phyloP scores from a whole-genome alignment of 2,888 invertebrate genomes.

The Spilosoma lubricipeda region DNA sequence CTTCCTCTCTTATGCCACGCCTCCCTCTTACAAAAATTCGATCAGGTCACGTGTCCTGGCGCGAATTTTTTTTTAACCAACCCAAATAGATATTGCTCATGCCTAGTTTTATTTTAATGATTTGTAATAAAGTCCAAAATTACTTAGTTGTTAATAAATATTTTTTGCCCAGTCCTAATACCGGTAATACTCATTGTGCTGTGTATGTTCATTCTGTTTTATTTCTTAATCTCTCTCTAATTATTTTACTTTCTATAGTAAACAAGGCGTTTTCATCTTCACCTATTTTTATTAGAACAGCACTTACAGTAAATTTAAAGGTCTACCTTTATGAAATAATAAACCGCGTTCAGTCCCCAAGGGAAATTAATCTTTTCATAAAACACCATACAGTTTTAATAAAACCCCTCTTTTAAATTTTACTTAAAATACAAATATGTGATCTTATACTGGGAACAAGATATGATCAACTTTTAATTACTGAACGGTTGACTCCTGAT shows the following conservation, averaged over 20 bases:
- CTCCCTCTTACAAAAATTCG: too few relatives aligned
- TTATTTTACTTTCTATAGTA: constrained; percentile 19
- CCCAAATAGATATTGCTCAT: too few relatives aligned
- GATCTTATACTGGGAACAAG: constrained; percentile 32
- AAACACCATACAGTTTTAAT: constrained; percentile 59
- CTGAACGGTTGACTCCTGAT: constrained; percentile 34
- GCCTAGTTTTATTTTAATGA: too few relatives aligned
- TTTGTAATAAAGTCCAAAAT: too few relatives aligned
- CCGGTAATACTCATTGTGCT: not conserved
- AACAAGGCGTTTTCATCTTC: constrained; percentile 20
- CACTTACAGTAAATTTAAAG: constrained; percentile 52
- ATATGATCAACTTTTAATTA: constrained; percentile 53
- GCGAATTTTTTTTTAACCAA: too few relatives aligned
- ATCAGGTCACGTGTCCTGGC: too few relatives aligned
- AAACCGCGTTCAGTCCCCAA: constrained; percentile 63
- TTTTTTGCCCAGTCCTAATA: not conserved
- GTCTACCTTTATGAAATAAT: constrained; percentile 63
- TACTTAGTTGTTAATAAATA: not conserved
- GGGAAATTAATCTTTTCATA: constrained; percentile 72
- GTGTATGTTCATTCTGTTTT: not conserved
- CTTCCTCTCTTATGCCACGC: too few relatives aligned
- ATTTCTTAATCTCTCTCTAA: not conserved
- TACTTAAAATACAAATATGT: constrained; percentile 48
- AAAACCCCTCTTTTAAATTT: constrained; percentile 57
- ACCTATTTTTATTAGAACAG: constrained; percentile 34